These are phyloP conservation scores for Anarsia innoxiella DNA, from an alignment of 2,888 invertebrate genomes.

Conservation along the genomic window DNA sequence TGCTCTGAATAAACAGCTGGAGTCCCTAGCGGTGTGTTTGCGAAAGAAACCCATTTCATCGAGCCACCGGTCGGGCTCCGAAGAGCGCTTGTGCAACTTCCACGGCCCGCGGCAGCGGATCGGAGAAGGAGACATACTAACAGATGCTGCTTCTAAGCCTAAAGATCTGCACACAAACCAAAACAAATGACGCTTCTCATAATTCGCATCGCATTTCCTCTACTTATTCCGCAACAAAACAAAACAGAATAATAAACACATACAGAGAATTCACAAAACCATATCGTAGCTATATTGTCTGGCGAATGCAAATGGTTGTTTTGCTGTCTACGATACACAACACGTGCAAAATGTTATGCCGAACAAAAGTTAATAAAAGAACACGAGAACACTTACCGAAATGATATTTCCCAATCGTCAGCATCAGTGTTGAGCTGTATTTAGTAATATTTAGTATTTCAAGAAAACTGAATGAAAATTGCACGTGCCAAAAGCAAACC, in stretches of 20 bases:
- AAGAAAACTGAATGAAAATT: slow-evolving; percentile 50
- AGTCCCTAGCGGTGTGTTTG: slow-evolving; percentile 92
- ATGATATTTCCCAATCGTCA: slow-evolving; percentile 51
- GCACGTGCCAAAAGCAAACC: slow-evolving; percentile 73
- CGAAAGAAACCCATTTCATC: slow-evolving; percentile 87
- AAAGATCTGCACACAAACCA: slow-evolving; percentile 70
- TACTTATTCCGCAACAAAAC: neutral
- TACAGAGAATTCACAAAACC: slow-evolving; percentile 33
- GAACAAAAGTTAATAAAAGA: slow-evolving; percentile 31
- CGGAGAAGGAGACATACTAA: slow-evolving; percentile 62
- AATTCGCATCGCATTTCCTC: slow-evolving; percentile 10
- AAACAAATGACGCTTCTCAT: slow-evolving; percentile 60
- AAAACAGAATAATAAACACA: slow-evolving; percentile 12
- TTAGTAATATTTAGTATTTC: slow-evolving; percentile 37
- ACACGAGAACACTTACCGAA: slow-evolving; percentile 52
- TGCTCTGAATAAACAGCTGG: slow-evolving; percentile 90
- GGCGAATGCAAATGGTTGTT: slow-evolving; percentile 68
- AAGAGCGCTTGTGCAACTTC: slow-evolving; percentile 65
- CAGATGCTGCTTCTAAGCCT: slow-evolving; percentile 32
- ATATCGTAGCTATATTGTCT: slow-evolving; percentile 65
- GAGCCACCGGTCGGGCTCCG: slow-evolving; percentile 83
- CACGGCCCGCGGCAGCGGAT: slow-evolving; percentile 66
- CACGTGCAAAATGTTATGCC: slow-evolving; percentile 59
- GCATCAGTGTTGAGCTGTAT: slow-evolving; percentile 58
- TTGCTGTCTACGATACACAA: slow-evolving; percentile 61